phyloP scores from a whole-genome alignment of 2,888 invertebrate species.

The Apomyelois bistriatella region DNA sequence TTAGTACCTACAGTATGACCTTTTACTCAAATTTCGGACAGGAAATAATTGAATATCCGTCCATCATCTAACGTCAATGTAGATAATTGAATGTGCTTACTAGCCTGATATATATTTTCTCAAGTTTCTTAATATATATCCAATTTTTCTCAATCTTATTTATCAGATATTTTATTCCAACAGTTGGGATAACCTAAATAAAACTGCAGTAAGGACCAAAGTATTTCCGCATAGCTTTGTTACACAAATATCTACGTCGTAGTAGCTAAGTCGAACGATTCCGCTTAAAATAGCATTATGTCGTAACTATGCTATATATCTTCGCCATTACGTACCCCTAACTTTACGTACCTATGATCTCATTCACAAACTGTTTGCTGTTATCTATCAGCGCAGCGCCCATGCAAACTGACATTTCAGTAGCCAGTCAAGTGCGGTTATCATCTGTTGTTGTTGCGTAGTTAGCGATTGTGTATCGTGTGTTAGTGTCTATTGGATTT shows the following conservation, averaged over 20 bases:
- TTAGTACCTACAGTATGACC: too few species aligned
- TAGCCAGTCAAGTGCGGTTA: slow-evolving; percentile 26
- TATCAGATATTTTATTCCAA: too few species aligned
- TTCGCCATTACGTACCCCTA: slow-evolving; percentile 2
- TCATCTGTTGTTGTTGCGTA: slow-evolving; percentile 22
- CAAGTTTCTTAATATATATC: too few species aligned
- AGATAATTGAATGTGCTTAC: too few species aligned
- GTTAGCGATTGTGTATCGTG: slow-evolving; percentile 2
- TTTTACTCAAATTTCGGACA: too few species aligned
- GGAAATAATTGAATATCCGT: too few species aligned
- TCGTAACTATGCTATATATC: neutral
- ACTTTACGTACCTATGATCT: slow-evolving; percentile 39
- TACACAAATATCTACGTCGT: too few species aligned
- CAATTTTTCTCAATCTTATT: too few species aligned
- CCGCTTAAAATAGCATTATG: too few species aligned
- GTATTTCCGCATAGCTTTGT: slow-evolving; percentile 1
- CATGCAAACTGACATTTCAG: slow-evolving; percentile 25
- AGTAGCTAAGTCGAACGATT: too few species aligned
- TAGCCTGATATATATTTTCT: too few species aligned
- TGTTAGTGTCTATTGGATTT: neutral
- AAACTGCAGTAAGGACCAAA: neutral
- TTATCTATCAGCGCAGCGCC: slow-evolving; percentile 48
- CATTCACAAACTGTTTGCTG: slow-evolving; percentile 45
- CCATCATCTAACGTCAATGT: too few species aligned
- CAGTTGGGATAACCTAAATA: neutral